A percentile compares a stretch with the other conserved stretches of the same genome.
Conservation (phyloP, 2,888 invertebrate genomes). For the Plagiodera versicolora region DNA sequence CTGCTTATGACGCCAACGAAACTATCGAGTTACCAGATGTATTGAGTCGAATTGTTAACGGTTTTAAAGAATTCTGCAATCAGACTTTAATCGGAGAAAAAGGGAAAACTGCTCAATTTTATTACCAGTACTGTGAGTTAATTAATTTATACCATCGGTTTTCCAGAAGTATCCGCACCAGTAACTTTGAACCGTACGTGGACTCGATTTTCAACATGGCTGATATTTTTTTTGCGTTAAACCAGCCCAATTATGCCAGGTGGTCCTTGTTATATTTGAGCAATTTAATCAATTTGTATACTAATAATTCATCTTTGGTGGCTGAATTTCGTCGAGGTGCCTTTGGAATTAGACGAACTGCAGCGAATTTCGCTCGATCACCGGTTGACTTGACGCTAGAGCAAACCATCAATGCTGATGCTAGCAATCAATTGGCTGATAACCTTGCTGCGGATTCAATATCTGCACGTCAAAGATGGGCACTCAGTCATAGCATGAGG, state of each 20-base stretch:
- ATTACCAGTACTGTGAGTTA: conserved; percentile 17
- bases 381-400: conserved; percentile 32
- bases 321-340: conserved; percentile 22
- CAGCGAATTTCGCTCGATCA: conserved; percentile 33
- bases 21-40: conserved; percentile 17
- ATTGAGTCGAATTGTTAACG: conserved; percentile 14
- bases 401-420: conserved; percentile 39
- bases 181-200: conserved; percentile 19
- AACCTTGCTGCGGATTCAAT: conserved; percentile 26
- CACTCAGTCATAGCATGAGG: conserved; percentile 17
- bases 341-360: conserved; percentile 36
- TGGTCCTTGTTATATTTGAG: conserved; percentile 18
- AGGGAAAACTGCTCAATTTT: conserved; percentile 20
- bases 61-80: conserved; percentile 18
- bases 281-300: conserved; percentile 15
- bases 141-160: conserved; percentile 15
- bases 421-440: conserved; percentile 20
- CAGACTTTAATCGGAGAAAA: conserved; percentile 15
- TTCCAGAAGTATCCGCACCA: conserved; percentile 22
- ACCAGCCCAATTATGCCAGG: conserved; percentile 14
- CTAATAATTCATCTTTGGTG: conserved; percentile 6
- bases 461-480: conserved; percentile 19
- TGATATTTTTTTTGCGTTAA: conserved; percentile 12
- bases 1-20: conserved; percentile 16
- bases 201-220: conserved; percentile 10